Base-by-base conservation (phyloP, 2,113 vertebrate genomes). In the Oreochromis niloticus region DNA sequence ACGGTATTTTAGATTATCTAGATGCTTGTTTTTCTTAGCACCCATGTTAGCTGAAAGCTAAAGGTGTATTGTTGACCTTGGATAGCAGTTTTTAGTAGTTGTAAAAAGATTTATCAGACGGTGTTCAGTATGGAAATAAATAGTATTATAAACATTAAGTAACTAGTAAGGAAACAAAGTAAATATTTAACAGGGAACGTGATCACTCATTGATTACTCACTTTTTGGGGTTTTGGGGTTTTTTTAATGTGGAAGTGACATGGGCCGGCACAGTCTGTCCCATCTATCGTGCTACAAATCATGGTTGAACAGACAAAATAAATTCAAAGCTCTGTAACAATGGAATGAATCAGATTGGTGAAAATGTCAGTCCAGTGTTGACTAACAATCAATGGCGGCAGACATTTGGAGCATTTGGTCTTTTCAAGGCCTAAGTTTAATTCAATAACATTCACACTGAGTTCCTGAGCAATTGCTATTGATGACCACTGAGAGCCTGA, bases 341-440 rank as follows among this genome's bases (percentile, higher is more conserved):
- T n/a, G 81, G 27, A 88, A 46, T 19, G 83, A 87, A 86, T 92
- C 87, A 79, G 39, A 88, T 83, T 80, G 80, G 82, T 80, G 85
- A 85, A 94, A 95, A 94, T 94, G 92, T 91, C 93, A 93, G 56
- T 85, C 59, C 36, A 59, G 75, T 93, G 87, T 82, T 80, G 87
- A 91, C 83, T 43, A 84, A 63, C 66, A 73, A 90, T 93, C 92
- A 27, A 89, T 94, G 48, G 32, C 81, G 1, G 27, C 85, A 89
- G 89, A 89, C 87, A 50, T 91, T 84, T 84, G 83, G 92, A 73
- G 85, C 81, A 81, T 84, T 94, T 89, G 84, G 82, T 86, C 86
- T 90, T 91, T 92, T 86, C 85, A 85, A 54, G 48, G 61, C 73
- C 41, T 14, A 17, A 75, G 59, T 94, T 86, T 79, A 85, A 81